Conservation (phyloP, 1,140 invertebrate genomes). For the Trachymyrmex cornetzi region DNA sequence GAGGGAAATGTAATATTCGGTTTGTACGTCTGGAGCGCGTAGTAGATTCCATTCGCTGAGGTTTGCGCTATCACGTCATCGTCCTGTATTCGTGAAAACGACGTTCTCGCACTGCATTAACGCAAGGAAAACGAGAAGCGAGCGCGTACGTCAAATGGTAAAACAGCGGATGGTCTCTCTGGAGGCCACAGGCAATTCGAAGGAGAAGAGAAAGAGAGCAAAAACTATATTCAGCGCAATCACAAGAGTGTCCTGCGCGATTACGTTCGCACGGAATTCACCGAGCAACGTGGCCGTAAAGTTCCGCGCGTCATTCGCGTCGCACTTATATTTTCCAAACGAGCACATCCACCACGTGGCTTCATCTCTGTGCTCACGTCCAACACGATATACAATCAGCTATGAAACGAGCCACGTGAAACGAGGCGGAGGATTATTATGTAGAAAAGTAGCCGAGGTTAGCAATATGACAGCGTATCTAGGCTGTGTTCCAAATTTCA, state of each 20-base stretch:
- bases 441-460: background rate
- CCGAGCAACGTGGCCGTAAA: conserved; percentile 51
- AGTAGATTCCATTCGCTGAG: conserved; percentile 42
- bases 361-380: conserved; percentile 22
- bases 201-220: background rate
- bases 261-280: conserved; percentile 27
- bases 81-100: conserved; percentile 28
- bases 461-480: background rate
- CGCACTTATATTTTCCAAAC: conserved; percentile 42
- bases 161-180: conserved; percentile 54
- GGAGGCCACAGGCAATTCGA: background rate
- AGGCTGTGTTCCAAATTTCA: no score
- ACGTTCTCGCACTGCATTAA: conserved; percentile 41
- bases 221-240: conserved; percentile 26
- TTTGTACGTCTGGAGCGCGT: conserved; percentile 17
- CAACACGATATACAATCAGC: conserved; percentile 25
- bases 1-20: conserved; percentile 49
- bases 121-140: conserved; percentile 57
- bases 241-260: conserved; percentile 54
- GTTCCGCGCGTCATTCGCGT: conserved; percentile 24
- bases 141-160: conserved; percentile 49
- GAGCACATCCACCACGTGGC: conserved; percentile 20
- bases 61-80: conserved; percentile 36
- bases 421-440: background rate
- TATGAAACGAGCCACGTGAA: conserved; percentile 7